Evolutionary conservation across 2,113 vertebrate species (phyloP).

Genomic region (Cyrtonyx montezumae): DNA sequence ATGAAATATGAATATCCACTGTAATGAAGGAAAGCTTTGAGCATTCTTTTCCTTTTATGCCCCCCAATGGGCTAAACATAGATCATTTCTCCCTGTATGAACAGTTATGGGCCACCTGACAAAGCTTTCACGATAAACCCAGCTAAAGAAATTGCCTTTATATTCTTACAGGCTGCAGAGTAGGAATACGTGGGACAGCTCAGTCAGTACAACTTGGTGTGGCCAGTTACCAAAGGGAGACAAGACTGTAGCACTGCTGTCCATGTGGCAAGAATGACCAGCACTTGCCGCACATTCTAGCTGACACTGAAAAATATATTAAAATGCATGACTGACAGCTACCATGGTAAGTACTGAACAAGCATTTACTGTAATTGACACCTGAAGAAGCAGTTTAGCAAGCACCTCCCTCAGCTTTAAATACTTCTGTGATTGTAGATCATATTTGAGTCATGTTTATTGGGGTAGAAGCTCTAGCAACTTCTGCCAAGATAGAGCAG

Average conservation of each 20-base stretch:
- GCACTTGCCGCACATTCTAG: not conserved
- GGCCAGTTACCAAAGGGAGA: not conserved
- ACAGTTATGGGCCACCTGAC: not conserved
- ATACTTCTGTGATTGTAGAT: not conserved
- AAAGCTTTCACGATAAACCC: not conserved
- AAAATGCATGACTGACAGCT: not conserved
- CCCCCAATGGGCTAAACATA: not conserved
- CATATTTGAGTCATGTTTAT: not conserved
- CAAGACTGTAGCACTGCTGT: not conserved
- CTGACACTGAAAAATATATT: not conserved
- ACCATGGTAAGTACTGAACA: not conserved
- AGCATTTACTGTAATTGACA: not conserved
- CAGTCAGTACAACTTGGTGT: not conserved
- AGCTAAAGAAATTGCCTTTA: not conserved
- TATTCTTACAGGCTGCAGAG: not conserved
- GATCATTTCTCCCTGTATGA: not conserved
- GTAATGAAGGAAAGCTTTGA: not conserved
- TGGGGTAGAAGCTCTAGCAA: not conserved
- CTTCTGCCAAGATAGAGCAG: not conserved
- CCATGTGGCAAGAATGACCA: not conserved
- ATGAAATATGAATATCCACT: not conserved
- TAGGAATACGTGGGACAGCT: not conserved
- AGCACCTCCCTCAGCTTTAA: not conserved
- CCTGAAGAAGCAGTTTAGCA: not conserved
- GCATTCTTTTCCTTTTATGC: not conserved